Base-by-base conservation (phyloP, 2,888 invertebrate species). In the Campoplex capitator region DNA sequence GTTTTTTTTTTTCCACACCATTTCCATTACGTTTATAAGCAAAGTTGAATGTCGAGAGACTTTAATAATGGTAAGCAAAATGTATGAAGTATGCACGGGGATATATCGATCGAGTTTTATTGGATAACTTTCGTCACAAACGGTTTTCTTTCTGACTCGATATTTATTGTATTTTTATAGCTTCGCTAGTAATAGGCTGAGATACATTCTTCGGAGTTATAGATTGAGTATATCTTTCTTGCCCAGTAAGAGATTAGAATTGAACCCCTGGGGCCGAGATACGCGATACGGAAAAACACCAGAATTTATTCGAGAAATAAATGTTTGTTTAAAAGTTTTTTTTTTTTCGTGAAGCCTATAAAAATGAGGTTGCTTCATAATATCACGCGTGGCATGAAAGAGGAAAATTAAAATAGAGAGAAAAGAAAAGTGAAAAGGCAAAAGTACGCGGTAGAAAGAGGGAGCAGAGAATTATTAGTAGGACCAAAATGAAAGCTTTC, bases 51-150 rank as follows among this genome's bases (percentile, higher is more conserved):
- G 32, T 13, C 32, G 32, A 16, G 32, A 62, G 16, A 62, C 32
- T 62, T 62, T 62, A 58, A 42, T 71, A 71, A 45, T 18, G 54
- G 11, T 35, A 56, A 77, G 68, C 32, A 54, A 67, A 56, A 65
- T 80, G 56, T 82, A 65, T 65, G 73, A 51, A 75, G 71, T 68
- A 73, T 54, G 68, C 48, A 71, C n/a, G 67, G 35, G 71, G 67
- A 56, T 67, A 48, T 71, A 45, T 83, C 85, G 80, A 88, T 88
- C 81, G 78, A 85, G 77, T 90, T 91, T 91, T 90, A 91, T 90
- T 89, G 88, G 84, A 82, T 85, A 91, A 91, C 86, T 91, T 91
- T 87, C 68, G 87, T 83, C 88, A 88, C 90, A 91, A 91, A 91
- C 90, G 87, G 77, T 78, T 78, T 83, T 88, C 83, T 89, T 89